A percentile compares a stretch with the other conserved stretches of the same genome.
Conservation (phyloP, 2,888 invertebrate genomes). For the Formica aserva region DNA sequence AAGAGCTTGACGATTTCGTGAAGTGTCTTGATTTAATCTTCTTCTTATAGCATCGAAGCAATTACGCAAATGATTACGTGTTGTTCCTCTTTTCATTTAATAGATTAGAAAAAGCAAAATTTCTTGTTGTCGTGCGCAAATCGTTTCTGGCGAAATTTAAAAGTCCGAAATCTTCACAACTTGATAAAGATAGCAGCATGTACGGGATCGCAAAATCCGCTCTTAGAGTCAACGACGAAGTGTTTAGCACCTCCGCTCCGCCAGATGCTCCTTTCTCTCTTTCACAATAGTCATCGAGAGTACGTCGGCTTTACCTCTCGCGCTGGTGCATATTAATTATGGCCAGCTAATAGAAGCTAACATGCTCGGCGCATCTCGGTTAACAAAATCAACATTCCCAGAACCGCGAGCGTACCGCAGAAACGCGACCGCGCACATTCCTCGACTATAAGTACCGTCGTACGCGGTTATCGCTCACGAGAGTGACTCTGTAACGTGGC, state of each 20-base stretch:
- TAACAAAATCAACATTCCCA: constrained; percentile 27
- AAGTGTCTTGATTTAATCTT: not conserved
- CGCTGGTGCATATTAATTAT: constrained; percentile 62
- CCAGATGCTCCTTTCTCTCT: constrained; percentile 77
- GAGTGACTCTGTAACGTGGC: not conserved
- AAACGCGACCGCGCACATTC: constrained; percentile 10
- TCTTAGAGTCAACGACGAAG: constrained; percentile 54
- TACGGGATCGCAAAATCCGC: not conserved
- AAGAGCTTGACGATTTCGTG: constrained; percentile 48
- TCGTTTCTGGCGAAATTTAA: not conserved
- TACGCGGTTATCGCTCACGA: not conserved
- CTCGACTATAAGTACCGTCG: not conserved
- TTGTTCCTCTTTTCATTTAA: not conserved
- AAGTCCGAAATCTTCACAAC: constrained; percentile 18
- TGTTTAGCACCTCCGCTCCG: constrained; percentile 70
- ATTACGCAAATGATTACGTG: constrained; percentile 1
- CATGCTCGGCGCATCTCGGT: constrained; percentile 7
- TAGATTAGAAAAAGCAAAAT: not conserved
- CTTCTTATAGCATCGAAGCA: not conserved
- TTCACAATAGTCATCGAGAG: constrained; percentile 70
- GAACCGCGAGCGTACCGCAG: not conserved
- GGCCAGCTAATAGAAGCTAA: constrained; percentile 39
- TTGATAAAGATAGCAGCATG: not conserved
- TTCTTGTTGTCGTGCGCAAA: not conserved
- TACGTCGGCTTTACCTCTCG: constrained; percentile 50